Conservation (phyloP, 2,888 invertebrate species). For the Drosophila neonasuta region DNA sequence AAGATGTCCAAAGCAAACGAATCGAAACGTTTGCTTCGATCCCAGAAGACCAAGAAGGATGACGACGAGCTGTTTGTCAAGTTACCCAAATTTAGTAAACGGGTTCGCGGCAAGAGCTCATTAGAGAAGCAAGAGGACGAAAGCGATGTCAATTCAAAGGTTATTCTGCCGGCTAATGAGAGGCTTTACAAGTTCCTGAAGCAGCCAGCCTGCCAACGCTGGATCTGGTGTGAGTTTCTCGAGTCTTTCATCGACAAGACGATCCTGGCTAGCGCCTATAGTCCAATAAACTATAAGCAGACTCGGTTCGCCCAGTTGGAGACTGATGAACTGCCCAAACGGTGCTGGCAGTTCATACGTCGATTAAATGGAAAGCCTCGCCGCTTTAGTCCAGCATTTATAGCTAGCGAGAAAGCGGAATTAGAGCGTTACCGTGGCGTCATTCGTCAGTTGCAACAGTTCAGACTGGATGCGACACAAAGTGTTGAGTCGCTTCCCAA, state of each 20-base stretch:
- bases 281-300: slow-evolving; percentile 31
- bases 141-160: neutral
- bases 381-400: slow-evolving; percentile 54
- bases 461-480: slow-evolving; percentile 12
- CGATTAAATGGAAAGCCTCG: slow-evolving; percentile 56
- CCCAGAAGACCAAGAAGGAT: slow-evolving; percentile 11
- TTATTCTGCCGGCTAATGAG: neutral
- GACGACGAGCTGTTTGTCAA: slow-evolving; percentile 54
- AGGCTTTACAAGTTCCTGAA: slow-evolving; percentile 37
- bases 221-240: slow-evolving; percentile 62
- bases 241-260: slow-evolving; percentile 51
- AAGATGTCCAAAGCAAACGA: slow-evolving; percentile 35
- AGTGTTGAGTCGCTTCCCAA: slow-evolving; percentile 30
- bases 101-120: slow-evolving; percentile 13
- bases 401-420: slow-evolving; percentile 36
- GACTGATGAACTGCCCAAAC: slow-evolving; percentile 36
- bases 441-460: slow-evolving; percentile 50
- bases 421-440: slow-evolving; percentile 31
- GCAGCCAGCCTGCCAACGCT: slow-evolving; percentile 36
- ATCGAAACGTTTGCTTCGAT: slow-evolving; percentile 37
- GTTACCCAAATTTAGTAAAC: slow-evolving; percentile 44
- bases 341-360: slow-evolving; percentile 56
- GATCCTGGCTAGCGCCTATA: slow-evolving; percentile 35
- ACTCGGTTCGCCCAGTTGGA: slow-evolving; percentile 22
- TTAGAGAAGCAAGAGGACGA: slow-evolving; percentile 4